Conservation (phyloP, 2,113 vertebrate species). For the Chionodraco myersi region DNA sequence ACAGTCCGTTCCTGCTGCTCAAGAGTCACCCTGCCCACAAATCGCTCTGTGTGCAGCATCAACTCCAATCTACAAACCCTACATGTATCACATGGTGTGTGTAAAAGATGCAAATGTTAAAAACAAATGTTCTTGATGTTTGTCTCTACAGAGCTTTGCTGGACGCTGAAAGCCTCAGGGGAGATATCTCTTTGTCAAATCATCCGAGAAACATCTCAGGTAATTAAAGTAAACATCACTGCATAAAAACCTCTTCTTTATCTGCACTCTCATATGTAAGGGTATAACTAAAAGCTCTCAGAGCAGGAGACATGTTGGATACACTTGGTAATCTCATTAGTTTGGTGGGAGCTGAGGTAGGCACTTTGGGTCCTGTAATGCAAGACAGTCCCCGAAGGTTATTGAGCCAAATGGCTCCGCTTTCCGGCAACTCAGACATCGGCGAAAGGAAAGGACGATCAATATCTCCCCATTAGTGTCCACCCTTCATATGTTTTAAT, state of each 20-base stretch:
- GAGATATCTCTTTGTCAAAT: constrained; percentile 42
- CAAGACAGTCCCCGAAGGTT: constrained; percentile 67
- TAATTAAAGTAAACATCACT: constrained; percentile 40
- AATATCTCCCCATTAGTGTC: constrained; percentile 82
- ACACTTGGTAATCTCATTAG: constrained; percentile 38
- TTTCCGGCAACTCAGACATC: constrained; percentile 73
- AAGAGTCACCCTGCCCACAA: constrained; percentile 16
- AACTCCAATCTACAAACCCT: background rate
- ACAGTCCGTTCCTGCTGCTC: constrained; percentile 65
- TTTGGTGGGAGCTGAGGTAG: constrained; percentile 50
- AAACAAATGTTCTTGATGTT: background rate
- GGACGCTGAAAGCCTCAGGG: constrained; percentile 70
- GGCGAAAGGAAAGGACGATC: constrained; percentile 75
- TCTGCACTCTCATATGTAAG: background rate
- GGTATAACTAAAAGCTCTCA: constrained; percentile 41
- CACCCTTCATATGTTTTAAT: constrained; percentile 55
- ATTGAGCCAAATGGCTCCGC: constrained; percentile 74
- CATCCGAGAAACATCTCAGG: constrained; percentile 62
- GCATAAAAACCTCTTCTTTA: background rate
- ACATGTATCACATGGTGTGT: background rate
- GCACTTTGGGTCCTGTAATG: constrained; percentile 68
- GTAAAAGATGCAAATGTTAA: background rate
- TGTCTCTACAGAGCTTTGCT: constrained; percentile 79
- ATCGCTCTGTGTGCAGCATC: constrained; percentile 20
- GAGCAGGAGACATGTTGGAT: constrained; percentile 20